phyloP scores from a whole-genome alignment of 1,140 invertebrate species.

The Hesperophylax magnus region DNA sequence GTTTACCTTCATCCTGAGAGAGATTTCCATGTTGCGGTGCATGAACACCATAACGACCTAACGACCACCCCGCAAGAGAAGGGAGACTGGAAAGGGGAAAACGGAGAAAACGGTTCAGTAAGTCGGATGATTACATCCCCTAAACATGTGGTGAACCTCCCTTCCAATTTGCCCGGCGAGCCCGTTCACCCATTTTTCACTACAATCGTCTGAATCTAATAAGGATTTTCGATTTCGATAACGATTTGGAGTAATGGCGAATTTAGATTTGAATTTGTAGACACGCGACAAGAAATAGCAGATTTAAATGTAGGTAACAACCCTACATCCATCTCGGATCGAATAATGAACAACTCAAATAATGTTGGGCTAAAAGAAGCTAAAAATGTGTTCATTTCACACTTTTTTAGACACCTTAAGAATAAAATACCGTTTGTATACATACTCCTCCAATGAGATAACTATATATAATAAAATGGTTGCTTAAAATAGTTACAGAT shows the following conservation, averaged over 20 bases:
- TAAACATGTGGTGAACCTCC: not conserved
- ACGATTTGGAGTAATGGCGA: conserved; percentile 1
- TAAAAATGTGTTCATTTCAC: no score
- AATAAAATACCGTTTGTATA: no score
- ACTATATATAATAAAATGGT: no score
- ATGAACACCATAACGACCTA: not conserved
- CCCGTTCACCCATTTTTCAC: not conserved
- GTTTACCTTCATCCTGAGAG: not conserved
- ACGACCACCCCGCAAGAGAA: not conserved
- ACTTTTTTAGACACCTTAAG: no score
- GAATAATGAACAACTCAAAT: no score
- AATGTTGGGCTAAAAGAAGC: no score
- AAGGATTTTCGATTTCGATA: conserved; percentile 14
- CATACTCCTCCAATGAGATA: no score
- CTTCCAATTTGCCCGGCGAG: not conserved
- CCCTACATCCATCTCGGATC: no score
- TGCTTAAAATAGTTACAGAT: no score
- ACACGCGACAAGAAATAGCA: no score
- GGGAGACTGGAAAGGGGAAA: not conserved
- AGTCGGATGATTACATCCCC: not conserved
- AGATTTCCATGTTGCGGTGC: not conserved
- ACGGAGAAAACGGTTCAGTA: not conserved
- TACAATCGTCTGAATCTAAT: conserved; percentile 21
- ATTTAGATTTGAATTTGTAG: not conserved
- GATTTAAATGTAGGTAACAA: no score